These are phyloP conservation scores for Periphyllus acericola DNA, from an alignment of 2,888 invertebrate genomes.

Conservation along the genomic window DNA sequence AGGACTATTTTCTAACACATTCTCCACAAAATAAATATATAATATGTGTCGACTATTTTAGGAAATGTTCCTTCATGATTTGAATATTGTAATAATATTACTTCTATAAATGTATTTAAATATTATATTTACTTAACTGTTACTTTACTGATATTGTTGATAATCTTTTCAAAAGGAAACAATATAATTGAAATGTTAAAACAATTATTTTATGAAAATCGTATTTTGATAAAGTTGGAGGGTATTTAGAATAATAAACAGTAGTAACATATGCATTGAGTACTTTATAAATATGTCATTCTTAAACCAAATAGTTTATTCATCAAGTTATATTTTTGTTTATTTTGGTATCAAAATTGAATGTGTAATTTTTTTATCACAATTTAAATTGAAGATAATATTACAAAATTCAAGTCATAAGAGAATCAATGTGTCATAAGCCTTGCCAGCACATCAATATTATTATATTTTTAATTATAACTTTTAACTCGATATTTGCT, in stretches of 20 bases:
- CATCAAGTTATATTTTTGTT: background rate
- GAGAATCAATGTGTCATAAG: conserved; percentile 4
- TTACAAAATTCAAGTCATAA: conserved; percentile 17
- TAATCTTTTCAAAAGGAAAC: background rate
- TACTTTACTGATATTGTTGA: background rate
- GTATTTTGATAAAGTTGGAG: background rate
- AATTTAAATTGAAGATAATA: background rate
- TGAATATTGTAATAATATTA: conserved; percentile 32
- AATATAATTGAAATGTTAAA: background rate
- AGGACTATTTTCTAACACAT: conserved; percentile 34
- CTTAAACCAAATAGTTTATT: background rate
- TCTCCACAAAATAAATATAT: background rate
- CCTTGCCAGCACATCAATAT: conserved; percentile 1
- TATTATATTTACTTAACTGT: background rate
- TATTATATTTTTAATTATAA: conserved; percentile 16
- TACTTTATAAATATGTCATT: background rate
- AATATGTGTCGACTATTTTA: background rate
- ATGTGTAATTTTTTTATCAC: background rate
- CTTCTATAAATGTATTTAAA: background rate
- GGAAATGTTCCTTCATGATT: conserved; percentile 35
- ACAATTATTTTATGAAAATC: background rate
- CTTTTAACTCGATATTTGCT: conserved; percentile 5
- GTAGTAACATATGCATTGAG: background rate
- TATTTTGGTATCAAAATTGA: background rate
- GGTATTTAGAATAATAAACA: background rate